phyloP scores from a whole-genome alignment of 2,797 vertebrate genomes.

The Podarcis siculus region DNA sequence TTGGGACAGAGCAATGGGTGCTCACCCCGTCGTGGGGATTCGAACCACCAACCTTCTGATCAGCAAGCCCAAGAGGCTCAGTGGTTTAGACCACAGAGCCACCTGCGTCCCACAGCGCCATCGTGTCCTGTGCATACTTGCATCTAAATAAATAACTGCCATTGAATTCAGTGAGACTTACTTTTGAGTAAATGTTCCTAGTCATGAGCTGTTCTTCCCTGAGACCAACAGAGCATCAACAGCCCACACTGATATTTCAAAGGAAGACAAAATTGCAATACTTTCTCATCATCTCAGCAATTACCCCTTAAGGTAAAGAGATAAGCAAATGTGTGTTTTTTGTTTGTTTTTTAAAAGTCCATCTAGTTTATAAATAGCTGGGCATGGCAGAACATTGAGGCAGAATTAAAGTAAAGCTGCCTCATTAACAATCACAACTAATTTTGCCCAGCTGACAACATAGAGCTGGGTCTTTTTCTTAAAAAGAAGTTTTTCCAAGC shows the following conservation, averaged over 20 bases:
- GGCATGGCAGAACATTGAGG: not conserved
- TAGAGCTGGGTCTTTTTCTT: not conserved
- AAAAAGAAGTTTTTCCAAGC: constrained; percentile 28
- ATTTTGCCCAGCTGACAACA: not conserved
- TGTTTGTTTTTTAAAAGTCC: not conserved
- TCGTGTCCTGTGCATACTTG: no score
- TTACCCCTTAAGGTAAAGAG: not conserved
- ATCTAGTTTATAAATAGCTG: not conserved
- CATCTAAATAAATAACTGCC: no score
- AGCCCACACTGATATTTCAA: not conserved
- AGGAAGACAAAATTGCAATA: not conserved
- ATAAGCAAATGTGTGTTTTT: not conserved
- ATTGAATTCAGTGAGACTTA: no score
- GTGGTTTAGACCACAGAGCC: no score
- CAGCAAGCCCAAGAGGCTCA: no score
- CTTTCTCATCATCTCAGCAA: not conserved
- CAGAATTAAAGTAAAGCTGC: not conserved
- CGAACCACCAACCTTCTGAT: no score
- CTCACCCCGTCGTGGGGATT: no score
- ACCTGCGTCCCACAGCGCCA: no score
- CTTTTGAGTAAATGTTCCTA: not conserved
- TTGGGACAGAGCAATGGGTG: no score
- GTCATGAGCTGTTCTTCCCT: not conserved
- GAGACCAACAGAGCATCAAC: not conserved
- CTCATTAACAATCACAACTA: not conserved